Conservation (phyloP, 1,140 invertebrate species). For the Ceratosolen fusciceps region DNA sequence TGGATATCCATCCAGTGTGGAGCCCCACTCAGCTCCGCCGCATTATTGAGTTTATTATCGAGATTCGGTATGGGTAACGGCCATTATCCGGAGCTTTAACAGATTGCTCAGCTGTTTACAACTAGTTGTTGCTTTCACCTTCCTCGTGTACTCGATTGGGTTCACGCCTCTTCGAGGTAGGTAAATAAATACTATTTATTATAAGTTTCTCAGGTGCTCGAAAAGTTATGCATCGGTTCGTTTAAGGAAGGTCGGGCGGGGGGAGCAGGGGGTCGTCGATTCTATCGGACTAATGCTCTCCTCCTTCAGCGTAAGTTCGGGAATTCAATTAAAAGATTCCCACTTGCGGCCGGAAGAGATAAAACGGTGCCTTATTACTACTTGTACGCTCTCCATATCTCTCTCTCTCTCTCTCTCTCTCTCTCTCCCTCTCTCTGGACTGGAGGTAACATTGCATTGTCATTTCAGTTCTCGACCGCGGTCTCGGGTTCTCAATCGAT, state of each 20-base stretch:
- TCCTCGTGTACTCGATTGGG: constrained; percentile 26
- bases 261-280: constrained; percentile 20
- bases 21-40: too few relatives aligned
- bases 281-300: constrained; percentile 21
- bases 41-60: constrained; percentile 35
- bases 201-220: constrained; percentile 7
- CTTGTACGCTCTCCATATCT: background rate
- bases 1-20: background rate
- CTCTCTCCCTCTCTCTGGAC: too few relatives aligned
- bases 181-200: constrained; percentile 45
- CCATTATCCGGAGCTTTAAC: constrained; percentile 33
- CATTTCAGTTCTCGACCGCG: background rate
- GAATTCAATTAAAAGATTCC: constrained; percentile 28
- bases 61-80: constrained; percentile 31
- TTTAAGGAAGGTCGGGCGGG: constrained; percentile 10
- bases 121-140: constrained; percentile 47
- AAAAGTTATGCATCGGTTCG: constrained; percentile 6
- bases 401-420: too few relatives aligned
- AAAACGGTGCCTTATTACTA: background rate
- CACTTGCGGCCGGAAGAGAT: too few relatives aligned
- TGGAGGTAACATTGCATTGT: background rate
- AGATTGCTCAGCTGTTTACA: constrained; percentile 45
- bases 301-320: background rate
- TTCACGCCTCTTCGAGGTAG: constrained; percentile 41
- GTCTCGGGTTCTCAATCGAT: constrained; percentile 13